Evolutionary conservation across 2,888 invertebrate genomes (phyloP), one percentile per base, ranked within the genome.

Genomic region (Capitulum mitella): DNA sequence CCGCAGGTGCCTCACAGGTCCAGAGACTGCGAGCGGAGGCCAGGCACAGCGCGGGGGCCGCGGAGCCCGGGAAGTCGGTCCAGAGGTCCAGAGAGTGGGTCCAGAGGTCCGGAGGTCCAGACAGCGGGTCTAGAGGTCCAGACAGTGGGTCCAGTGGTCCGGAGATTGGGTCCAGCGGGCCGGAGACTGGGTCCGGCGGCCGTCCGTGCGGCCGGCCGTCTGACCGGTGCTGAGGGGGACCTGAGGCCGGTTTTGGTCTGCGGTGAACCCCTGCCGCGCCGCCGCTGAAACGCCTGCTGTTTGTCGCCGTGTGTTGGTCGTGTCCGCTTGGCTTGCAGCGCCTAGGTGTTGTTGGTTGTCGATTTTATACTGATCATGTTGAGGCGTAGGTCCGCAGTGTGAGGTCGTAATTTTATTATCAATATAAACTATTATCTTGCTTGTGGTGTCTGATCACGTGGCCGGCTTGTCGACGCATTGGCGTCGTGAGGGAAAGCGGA

Each of bases 341-440:
- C 29, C n/a, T 58, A 58, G 29, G n/a, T 58, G 58, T 58, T 58
- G 58, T 58, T 58, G 29, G 29, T 29, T 58, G 29, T n/a, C n/a
- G 58, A 58, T 58, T 58, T 58, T 58, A 58, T 58, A 58, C 58
- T 5, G 58, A 58, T 16, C 12, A 14, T 14, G 29, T 10, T 29
- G n/a, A n/a, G 29, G 26, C 58, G 29, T 10, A 29, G 58, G 29
- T 58, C 12, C 51, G 26, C 3, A 51, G 3, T 29, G 58, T 58
- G n/a, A 8, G 12, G n/a, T 58, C n/a, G 29, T 58, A 29, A 58
- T 58, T 10, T n/a, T 29, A 58, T n/a, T 29, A 29, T 29, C 58
- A 58, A 58, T 58, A 58, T 58, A 58, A n/a, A n/a, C 58, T 29
- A 58, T 26, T 58, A 58, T 58, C 43, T n/a, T n/a, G n/a, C n/a